Conservation (phyloP, 92 coral and sea anemone species). For the Bergia puertoricense region DNA sequence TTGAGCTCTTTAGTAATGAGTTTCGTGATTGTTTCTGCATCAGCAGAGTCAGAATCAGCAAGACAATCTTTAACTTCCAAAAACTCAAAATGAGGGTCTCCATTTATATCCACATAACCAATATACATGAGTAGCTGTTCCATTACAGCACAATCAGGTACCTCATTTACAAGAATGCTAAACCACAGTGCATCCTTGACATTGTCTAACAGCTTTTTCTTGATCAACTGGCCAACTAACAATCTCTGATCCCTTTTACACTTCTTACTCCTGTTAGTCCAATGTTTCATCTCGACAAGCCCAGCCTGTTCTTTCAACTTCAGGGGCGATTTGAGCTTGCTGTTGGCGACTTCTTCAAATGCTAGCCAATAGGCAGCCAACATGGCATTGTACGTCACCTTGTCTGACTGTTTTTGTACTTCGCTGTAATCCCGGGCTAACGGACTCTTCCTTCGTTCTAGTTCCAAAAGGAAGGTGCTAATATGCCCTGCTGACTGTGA, state of each 20-base stretch:
- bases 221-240: slow-evolving; percentile 50
- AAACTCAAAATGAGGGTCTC: slow-evolving; percentile 52
- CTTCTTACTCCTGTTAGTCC: slow-evolving; percentile 45
- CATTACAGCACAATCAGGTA: slow-evolving; percentile 46
- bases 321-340: slow-evolving; percentile 42
- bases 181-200: slow-evolving; percentile 48
- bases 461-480: slow-evolving; percentile 36
- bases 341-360: slow-evolving; percentile 53
- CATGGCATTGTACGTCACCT: slow-evolving; percentile 57
- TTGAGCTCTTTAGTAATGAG: slow-evolving; percentile 51
- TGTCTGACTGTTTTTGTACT: slow-evolving; percentile 39
- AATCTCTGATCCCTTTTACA: slow-evolving; percentile 38
- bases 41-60: slow-evolving; percentile 35
- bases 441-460: slow-evolving; percentile 37
- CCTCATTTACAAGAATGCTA: slow-evolving; percentile 57
- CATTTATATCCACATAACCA: slow-evolving; percentile 50
- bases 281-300: slow-evolving; percentile 35
- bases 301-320: slow-evolving; percentile 51
- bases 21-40: slow-evolving; percentile 42
- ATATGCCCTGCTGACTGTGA: slow-evolving; percentile 40
- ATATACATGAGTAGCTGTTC: slow-evolving; percentile 49
- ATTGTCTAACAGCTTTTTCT: slow-evolving; percentile 41
- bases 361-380: slow-evolving; percentile 55
- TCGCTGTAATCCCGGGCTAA: slow-evolving; percentile 41
- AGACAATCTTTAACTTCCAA: slow-evolving; percentile 53